These are phyloP conservation scores for Dendroctonus valens DNA, from an alignment of 1,140 invertebrate genomes.

Conservation along the genomic window DNA sequence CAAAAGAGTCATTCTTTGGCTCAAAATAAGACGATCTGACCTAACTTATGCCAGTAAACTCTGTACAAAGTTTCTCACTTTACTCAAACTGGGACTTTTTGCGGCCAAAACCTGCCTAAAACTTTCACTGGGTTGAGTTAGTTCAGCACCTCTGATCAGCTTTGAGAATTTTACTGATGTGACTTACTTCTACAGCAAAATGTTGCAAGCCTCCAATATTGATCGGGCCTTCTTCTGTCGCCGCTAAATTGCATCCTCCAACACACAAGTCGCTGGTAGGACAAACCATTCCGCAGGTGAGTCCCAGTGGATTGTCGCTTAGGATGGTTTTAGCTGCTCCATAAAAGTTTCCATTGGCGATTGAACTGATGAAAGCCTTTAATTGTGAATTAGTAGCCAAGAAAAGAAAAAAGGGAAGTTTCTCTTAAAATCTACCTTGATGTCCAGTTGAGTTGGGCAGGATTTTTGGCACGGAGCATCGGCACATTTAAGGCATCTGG, in stretches of 20 bases:
- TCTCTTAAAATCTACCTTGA: constrained; percentile 61
- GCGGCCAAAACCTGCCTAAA: no score
- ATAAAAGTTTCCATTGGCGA: constrained; percentile 95
- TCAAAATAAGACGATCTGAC: no score
- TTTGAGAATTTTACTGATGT: not conserved
- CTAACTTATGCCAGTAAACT: no score
- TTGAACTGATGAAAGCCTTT: constrained; percentile 88
- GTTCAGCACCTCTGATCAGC: no score
- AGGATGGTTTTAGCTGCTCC: constrained; percentile 95
- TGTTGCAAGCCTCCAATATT: constrained; percentile 98
- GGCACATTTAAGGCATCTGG: constrained; percentile 92
- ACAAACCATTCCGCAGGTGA: constrained; percentile 99
- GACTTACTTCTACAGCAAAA: constrained; percentile 85
- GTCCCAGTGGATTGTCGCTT: constrained; percentile 93
- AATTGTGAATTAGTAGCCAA: not conserved
- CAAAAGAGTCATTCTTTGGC: no score
- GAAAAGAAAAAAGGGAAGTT: not conserved
- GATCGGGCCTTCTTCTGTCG: constrained; percentile 94
- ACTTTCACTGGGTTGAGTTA: no score
- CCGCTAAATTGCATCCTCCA: constrained; percentile 94
- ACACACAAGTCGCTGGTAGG: constrained; percentile 98
- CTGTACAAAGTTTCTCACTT: no score
- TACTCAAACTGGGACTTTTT: no score
- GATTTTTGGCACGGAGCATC: constrained; percentile 99
- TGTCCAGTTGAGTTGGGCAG: constrained; percentile 95